Base-by-base conservation (phyloP, 1,140 invertebrate species). In the Oryctes rhinoceros region DNA sequence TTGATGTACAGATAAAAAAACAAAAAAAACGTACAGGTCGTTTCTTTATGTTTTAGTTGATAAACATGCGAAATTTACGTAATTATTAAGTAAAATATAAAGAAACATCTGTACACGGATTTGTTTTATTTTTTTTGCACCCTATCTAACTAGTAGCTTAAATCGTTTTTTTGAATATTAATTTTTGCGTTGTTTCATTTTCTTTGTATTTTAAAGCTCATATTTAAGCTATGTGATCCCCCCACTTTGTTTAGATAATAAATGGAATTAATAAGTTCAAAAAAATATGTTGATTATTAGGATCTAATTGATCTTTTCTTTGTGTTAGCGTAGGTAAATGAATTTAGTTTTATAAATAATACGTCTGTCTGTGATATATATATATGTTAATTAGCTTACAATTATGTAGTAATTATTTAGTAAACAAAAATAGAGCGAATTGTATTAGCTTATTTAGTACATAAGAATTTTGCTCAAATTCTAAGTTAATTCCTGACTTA, bases 161-260 rank as follows among this genome's bases (percentile, higher is more conserved):
- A 15, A 53, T 53, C 13, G 9, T 81, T 81, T 77, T 80, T 48
- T 79, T 53, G 81, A 81, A 13, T n/a, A 6, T 65, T 65, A 48
- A 53, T 80, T 80, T 62, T 82, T 83, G 82, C 83, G 82, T 81
- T 82, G 74, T 76, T 79, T 80, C 76, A 81, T 79, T 82, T 81
- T 80, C 74, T 83, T 82, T 62, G 79, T 80, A 47, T 65, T 76
- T 44, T 78, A 76, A 82, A 80, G 81, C 83, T 85, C 84, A 80
- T 80, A 77, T 74, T 74, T 78, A 84, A 83, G 83, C 83, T 85
- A 83, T 85, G 83, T 84, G 83, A 85, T 85, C 79, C 79, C 78
- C 80, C 62, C 83, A 83, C 62, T 82, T 80, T 35, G 75, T 78
- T 79, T 80, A 81, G 81, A 80, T 80, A 78, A 53, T 81, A 79